These are phyloP conservation scores for Meriones psammophilus DNA, from an alignment of 2,797 vertebrate genomes.

Conservation along the genomic window DNA sequence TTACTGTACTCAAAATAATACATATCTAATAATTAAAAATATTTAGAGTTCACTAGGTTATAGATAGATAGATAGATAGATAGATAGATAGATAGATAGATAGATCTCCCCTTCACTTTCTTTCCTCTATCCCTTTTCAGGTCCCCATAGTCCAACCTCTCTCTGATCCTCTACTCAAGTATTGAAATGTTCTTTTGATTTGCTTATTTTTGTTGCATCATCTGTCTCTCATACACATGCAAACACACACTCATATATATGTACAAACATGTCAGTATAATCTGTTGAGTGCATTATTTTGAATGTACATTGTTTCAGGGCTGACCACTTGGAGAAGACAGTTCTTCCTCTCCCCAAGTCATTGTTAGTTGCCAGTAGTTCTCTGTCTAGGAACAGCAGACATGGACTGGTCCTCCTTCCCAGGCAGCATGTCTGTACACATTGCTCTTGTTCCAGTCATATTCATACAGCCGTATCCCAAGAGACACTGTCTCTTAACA, in stretches of 20 bases:
- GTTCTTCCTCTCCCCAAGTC: background rate
- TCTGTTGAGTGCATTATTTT: background rate
- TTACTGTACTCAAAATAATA: slow-evolving; percentile 9
- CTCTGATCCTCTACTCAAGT: background rate
- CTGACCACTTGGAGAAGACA: background rate
- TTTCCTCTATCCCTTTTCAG: background rate
- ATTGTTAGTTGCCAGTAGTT: background rate
- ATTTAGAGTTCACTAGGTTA: background rate
- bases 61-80: too few relatives aligned
- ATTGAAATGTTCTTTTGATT: background rate
- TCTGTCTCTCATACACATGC: too few relatives aligned
- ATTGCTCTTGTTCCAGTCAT: background rate
- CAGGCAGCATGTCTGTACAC: background rate
- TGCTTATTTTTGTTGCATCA: background rate
- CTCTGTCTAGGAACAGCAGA: background rate
- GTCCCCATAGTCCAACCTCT: too few relatives aligned
- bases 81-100: background rate
- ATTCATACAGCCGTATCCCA: background rate
- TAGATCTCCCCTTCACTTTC: too few relatives aligned
- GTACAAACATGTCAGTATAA: background rate
- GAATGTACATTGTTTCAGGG: background rate
- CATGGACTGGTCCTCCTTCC: background rate
- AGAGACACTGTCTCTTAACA: background rate
- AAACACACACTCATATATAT: background rate
- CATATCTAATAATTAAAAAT: too few relatives aligned